Conservation (phyloP, 2,113 vertebrate genomes). For the Entomyzon cyanotis region DNA sequence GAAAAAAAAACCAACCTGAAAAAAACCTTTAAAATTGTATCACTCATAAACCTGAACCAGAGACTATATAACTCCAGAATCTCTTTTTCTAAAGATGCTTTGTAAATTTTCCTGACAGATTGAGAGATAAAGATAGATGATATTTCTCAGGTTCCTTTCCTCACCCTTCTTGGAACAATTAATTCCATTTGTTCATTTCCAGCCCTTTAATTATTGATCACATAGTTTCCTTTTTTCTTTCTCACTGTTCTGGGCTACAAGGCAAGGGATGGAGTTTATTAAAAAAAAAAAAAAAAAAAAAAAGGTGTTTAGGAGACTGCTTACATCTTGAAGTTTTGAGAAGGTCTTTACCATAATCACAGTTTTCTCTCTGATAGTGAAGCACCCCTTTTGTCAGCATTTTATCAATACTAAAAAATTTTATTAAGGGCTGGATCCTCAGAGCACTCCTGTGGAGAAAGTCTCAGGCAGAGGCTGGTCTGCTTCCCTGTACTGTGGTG, state of each 20-base stretch:
- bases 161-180: slow-evolving; percentile 30
- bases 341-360: background rate
- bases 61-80: background rate
- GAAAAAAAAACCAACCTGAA: background rate
- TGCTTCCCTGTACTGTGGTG: background rate
- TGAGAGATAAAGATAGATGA: slow-evolving; percentile 46
- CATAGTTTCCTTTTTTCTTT: slow-evolving; percentile 1
- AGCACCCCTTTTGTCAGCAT: background rate
- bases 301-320: background rate
- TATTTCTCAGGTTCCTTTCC: slow-evolving; percentile 34
- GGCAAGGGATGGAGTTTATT: background rate
- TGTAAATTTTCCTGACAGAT: slow-evolving; percentile 34
- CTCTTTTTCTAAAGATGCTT: slow-evolving; percentile 10
- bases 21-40: background rate
- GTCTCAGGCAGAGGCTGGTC: background rate
- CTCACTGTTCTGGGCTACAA: background rate
- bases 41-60: slow-evolving; percentile 9
- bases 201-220: slow-evolving; percentile 35
- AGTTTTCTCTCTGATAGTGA: background rate
- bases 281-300: background rate
- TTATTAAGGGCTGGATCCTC: background rate
- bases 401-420: background rate
- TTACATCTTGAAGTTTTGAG: background rate
- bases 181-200: slow-evolving; percentile 55
- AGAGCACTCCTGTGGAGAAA: background rate